Conservation (phyloP, 2,888 invertebrate species). For the Limnephilus lunatus region DNA sequence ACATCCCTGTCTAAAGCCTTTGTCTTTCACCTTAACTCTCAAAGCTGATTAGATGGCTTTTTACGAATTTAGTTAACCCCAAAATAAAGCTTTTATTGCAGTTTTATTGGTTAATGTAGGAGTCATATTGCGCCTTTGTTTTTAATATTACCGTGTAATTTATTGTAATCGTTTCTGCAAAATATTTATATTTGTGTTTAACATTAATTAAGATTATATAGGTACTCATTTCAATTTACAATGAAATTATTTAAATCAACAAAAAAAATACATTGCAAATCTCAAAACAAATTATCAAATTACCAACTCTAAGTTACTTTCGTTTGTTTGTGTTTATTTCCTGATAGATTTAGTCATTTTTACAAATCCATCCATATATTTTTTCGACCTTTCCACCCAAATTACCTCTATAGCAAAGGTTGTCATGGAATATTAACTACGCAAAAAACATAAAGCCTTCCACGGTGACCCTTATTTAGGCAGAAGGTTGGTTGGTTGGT, state of each 20-base stretch:
- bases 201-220: too few relatives aligned
- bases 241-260: too few relatives aligned
- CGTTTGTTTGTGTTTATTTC: not conserved
- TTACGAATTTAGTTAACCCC: not conserved
- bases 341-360: not conserved
- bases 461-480: not conserved
- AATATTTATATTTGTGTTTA: not conserved
- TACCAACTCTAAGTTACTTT: too few relatives aligned
- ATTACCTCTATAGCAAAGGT: not conserved
- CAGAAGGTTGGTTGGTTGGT: not conserved
- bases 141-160: not conserved
- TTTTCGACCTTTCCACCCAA: not conserved
- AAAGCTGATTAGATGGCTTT: not conserved
- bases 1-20: slow-evolving; percentile 33
- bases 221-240: not conserved
- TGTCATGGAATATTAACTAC: not conserved
- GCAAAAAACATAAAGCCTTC: not conserved
- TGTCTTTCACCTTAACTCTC: not conserved
- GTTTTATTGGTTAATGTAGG: not conserved
- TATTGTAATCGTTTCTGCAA: not conserved
- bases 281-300: too few relatives aligned
- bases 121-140: not conserved
- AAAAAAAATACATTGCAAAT: too few relatives aligned
- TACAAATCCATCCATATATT: not conserved
- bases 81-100: not conserved